Evolutionary conservation across 2,113 vertebrate species (phyloP).

Genomic region (Jacana jacana): DNA sequence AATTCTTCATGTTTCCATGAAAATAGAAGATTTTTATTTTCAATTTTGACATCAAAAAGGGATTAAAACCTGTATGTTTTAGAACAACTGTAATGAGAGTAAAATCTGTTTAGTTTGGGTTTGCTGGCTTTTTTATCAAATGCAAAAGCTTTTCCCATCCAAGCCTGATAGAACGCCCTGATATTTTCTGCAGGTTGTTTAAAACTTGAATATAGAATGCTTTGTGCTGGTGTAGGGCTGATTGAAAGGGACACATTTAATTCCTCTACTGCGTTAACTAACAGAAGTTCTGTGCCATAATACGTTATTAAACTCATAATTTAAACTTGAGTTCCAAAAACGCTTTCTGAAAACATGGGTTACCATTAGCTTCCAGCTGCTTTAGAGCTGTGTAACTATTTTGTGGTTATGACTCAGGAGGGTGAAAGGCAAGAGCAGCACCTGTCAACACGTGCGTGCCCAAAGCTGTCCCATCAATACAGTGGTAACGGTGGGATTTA

Average conservation of each 20-base stretch:
- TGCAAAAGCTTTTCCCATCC: background rate
- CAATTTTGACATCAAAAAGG: background rate
- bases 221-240: background rate
- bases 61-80: background rate
- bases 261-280: constrained; percentile 1
- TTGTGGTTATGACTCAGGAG: background rate
- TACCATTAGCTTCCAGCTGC: constrained; percentile 14
- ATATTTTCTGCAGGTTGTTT: background rate
- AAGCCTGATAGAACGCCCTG: background rate
- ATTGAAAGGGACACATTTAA: background rate
- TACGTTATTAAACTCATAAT: constrained; percentile 49
- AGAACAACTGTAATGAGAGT: background rate
- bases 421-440: background rate
- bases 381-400: background rate
- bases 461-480: background rate
- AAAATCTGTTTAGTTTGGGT: background rate
- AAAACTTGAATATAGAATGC: constrained; percentile 1
- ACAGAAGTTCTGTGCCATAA: constrained; percentile 22
- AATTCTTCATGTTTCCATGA: background rate
- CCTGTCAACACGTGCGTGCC: background rate
- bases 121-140: background rate
- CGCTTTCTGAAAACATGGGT: background rate
- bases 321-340: constrained; percentile 28
- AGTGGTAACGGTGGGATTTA: background rate
- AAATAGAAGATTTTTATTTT: background rate